Percentiles rank a stretch among this genome's conserved stretches.
phyloP scores from a whole-genome alignment of 2,888 invertebrate species.

The Patella pellucida region DNA sequence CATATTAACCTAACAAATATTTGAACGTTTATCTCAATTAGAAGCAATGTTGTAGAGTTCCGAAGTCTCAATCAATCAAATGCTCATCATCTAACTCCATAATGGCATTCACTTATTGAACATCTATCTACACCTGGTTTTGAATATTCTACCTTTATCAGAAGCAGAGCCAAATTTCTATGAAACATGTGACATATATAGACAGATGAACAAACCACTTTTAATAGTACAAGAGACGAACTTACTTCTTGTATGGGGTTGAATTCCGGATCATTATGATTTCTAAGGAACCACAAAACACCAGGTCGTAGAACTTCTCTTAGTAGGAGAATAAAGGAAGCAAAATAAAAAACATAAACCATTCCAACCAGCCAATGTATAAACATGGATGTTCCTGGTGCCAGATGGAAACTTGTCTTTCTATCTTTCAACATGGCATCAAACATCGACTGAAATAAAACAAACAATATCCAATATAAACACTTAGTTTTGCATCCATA shows the following conservation, averaged over 20 bases:
- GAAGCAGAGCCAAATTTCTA: no score
- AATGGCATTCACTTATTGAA: no score
- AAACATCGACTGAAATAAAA: conserved; percentile 67
- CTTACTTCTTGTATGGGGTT: conserved; percentile 91
- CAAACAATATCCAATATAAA: neutral
- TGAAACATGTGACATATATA: no score
- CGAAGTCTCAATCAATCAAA: no score
- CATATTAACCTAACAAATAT: no score
- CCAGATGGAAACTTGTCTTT: conserved; percentile 87
- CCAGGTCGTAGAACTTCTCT: conserved; percentile 96
- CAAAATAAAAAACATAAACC: conserved; percentile 99
- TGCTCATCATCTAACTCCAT: no score
- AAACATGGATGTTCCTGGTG: conserved; percentile 97
- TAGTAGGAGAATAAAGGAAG: conserved; percentile 87
- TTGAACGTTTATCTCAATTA: no score
- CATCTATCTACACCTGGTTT: no score
- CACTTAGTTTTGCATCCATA: no score
- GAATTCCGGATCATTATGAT: conserved; percentile 98
- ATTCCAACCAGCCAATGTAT: conserved; percentile 99
- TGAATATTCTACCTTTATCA: no score
- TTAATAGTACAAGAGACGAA: neutral
- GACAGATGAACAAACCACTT: no score
- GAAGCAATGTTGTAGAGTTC: no score
- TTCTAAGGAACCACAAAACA: conserved; percentile 97
- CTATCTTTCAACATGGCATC: conserved; percentile 75